phyloP scores from a whole-genome alignment of 2,797 vertebrate species.

The Tenualosa ilisha region DNA sequence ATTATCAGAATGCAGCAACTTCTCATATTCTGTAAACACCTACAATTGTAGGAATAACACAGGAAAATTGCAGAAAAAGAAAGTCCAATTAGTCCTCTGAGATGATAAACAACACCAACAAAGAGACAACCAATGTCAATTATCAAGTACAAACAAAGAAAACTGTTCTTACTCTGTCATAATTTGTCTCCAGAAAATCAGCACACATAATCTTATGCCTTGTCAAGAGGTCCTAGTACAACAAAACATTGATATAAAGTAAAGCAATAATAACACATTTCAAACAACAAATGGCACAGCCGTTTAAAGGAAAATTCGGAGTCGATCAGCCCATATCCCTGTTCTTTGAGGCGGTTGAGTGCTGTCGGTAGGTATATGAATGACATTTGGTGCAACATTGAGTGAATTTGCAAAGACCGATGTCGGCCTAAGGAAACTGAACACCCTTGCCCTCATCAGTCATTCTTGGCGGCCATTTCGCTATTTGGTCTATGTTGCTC shows the following conservation, averaged over 20 bases:
- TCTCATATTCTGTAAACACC: constrained; percentile 83
- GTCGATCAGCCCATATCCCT: no score
- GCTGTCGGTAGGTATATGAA: no score
- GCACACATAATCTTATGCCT: constrained; percentile 84
- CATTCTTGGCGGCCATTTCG: no score
- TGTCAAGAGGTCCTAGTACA: constrained; percentile 77
- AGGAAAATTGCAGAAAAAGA: not conserved
- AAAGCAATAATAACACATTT: not conserved
- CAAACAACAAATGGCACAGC: not conserved
- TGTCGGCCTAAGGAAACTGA: no score
- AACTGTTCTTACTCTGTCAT: constrained; percentile 71
- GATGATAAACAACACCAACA: not conserved
- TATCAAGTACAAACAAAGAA: not conserved
- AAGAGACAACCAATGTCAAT: not conserved
- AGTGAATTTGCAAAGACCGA: no score
- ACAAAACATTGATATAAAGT: not conserved
- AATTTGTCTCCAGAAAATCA: constrained; percentile 81
- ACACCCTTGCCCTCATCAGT: no score
- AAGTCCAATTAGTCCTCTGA: not conserved
- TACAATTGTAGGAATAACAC: constrained; percentile 43
- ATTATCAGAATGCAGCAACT: constrained; percentile 83
- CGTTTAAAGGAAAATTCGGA: no score
- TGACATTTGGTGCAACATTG: no score
- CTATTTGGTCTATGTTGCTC: no score
- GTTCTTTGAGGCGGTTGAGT: no score